Base-by-base conservation (phyloP, 2,888 invertebrate genomes). In the Athrips mouffetella region DNA sequence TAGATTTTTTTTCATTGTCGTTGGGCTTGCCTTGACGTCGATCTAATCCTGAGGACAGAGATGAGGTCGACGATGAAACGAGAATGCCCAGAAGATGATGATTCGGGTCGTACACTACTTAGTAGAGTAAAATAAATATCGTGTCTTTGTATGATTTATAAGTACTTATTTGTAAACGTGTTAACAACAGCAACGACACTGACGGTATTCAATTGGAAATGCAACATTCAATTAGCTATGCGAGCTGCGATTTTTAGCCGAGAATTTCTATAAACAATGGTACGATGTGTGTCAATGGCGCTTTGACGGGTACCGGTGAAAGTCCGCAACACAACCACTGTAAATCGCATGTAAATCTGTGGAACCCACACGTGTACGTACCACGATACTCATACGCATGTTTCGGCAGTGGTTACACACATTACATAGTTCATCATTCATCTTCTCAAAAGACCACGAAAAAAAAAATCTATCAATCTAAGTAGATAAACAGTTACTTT, bases 221-320 rank as follows among this genome's bases (percentile, higher is more conserved):
- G 20, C 35, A 42, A 45, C 23, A 42, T 42, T 35, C 30, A 37
- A 49, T 44, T 48, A 45, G 44, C 37, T 41, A 48, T 25, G 33
- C 42, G 27, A 33, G 20, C 11, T 41, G 48, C 42, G 21, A 49
- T 45, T 49, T 47, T 49, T 41, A 41, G 31, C 21, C 11, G 49
- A 23, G 35, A 40, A 48, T 50, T 48, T 40, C 40, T 51, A 54
- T 53, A 57, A 54, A 59, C 59, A 62, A 58, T 56, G 45, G 51
- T 50, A 54, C 49, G 48, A 60, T 59, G 57, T 60, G 40, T 59
- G 57, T 57, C 59, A 60, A 53, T 57, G 47, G 40, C 40, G 51
- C 51, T 53, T 49, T 50, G 51, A 52, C 50, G 48, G 33, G 40
- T 31, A 30, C 39, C 39, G 56, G 63, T 57, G 63, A 63, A 63